Evolutionary conservation across 2,113 vertebrate genomes (phyloP), one percentile per base, ranked within the genome.

Genomic region (Mugil cephalus): DNA sequence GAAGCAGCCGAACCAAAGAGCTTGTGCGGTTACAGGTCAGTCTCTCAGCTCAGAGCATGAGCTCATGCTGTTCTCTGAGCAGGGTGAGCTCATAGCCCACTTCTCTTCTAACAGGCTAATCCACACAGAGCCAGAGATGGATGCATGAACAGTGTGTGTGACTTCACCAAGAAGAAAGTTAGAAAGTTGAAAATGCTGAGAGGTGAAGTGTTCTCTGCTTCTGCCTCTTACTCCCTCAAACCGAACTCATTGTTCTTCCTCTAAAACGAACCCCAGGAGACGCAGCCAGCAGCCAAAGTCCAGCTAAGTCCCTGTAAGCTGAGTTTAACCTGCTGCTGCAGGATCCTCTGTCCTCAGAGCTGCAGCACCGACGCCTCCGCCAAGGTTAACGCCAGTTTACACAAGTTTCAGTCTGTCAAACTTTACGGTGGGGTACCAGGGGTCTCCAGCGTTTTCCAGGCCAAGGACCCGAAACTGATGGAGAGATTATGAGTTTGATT

Each of bases 11-110:
- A 40, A 48, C n/a, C 36, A 21, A 52, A 52, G 39, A 5, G 58
- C 65, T 47, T 53, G 62, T 74, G 5, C 21, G 65, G 64, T 53
- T 66, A 45, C 50, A 56, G 62, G 30, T 72, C 72, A 38, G 17
- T 42, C 34, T 62, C 43, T 30, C 35, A 30, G 24, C 13, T 65
- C 30, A 34, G 21, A 21, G 40, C 56, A 65, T 69, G 74, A 87
- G 78, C 70, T 81, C 81, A 79, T 53, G 38, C 38, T 58, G 48
- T 77, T 77, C 68, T 66, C 61, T 38, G 63, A 42, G 51, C 10
- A 15, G 6, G n/a, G 67, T 85, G 86, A 85, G 61, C 77, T 83
- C 80, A 85, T 61, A 10, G 75, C 68, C 63, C 0, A n/a, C 12
- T 51, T 71, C 51, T 68, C 12, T 51, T 71, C 51, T 68, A 66